Conservation (phyloP, 2,888 invertebrate genomes). For the Protula sp. region DNA sequence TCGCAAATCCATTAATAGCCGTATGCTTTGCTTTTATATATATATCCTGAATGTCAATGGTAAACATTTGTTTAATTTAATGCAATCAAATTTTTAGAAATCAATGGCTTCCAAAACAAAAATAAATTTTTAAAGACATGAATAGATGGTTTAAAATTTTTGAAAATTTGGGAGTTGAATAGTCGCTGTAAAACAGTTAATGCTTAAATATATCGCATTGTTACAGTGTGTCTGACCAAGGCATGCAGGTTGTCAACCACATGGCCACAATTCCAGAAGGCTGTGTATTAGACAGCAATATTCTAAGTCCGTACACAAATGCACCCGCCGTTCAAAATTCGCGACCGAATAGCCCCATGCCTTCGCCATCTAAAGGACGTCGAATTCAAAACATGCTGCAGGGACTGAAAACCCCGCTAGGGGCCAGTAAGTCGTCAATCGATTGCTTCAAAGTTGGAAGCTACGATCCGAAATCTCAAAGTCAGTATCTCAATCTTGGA, state of each 20-base stretch:
- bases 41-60: too few relatives aligned
- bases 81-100: neutral
- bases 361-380: neutral
- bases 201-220: neutral
- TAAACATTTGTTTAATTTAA: too few relatives aligned
- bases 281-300: constrained; percentile 1
- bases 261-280: constrained; percentile 27
- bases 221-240: constrained; percentile 22
- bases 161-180: neutral
- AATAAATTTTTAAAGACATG: too few relatives aligned
- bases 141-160: neutral
- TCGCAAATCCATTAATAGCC: too few relatives aligned
- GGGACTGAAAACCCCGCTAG: neutral
- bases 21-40: too few relatives aligned
- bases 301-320: neutral
- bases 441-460: neutral
- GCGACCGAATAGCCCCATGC: neutral
- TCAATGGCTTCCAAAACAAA: too few relatives aligned
- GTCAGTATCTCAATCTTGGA: too few relatives aligned
- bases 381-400: neutral
- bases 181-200: neutral
- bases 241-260: constrained; percentile 25
- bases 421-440: neutral
- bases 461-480: neutral
- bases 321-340: constrained; percentile 1